Base-by-base conservation (phyloP, 1,140 invertebrate species). In the Plutomurus gul region DNA sequence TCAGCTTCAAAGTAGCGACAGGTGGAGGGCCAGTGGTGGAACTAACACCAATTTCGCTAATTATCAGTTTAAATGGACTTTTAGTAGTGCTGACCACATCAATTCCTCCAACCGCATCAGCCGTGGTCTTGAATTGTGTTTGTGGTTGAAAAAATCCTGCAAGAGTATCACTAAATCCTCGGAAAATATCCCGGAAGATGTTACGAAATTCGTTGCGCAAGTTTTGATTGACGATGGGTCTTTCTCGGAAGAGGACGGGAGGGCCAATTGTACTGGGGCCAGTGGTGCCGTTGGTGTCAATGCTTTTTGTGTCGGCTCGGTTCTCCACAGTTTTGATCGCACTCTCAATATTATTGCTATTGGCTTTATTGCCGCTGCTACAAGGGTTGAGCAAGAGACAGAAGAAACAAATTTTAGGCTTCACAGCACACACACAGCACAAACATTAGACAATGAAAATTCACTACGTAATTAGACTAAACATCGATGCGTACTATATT, bases 151-250 rank as follows among this genome's bases (percentile, higher is more conserved):
- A 77, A 25, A 77, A 77, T 36, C 65, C 70, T 36, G 22, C 13
- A 4, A 77, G 76, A 20, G 76, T 56, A 46, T 77, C 76, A 7
- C 37, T 60, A 20, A 77, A 77, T 49, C 76, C 76, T 25, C 30
- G 39, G 65, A 77, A 77, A 11, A 70, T 46, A 36, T 77, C 76
- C n/a, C 76, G 20, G 33, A 77, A 72, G 13, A 72, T 72, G n/a
- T 27, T 27, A 47, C 43, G 37, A 33, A 77, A 49, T 4, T 65
- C 56, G 1, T 11, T n/a, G 7, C 56, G 56, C 2, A 65, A 13
- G 16, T 65, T 65, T 65, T 65, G 30, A n/a, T 65, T 30, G n/a
- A n/a, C n/a, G n/a, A n/a, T n/a, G 5, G 56, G 56, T 36, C 56
- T 13, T 4, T n/a, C 8, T 65, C 56, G 30, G 16, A n/a, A 33